Evolutionary conservation across 2,888 invertebrate species (phyloP), one percentile per base, ranked within the genome.

Genomic region (Augochlorella aurata): DNA sequence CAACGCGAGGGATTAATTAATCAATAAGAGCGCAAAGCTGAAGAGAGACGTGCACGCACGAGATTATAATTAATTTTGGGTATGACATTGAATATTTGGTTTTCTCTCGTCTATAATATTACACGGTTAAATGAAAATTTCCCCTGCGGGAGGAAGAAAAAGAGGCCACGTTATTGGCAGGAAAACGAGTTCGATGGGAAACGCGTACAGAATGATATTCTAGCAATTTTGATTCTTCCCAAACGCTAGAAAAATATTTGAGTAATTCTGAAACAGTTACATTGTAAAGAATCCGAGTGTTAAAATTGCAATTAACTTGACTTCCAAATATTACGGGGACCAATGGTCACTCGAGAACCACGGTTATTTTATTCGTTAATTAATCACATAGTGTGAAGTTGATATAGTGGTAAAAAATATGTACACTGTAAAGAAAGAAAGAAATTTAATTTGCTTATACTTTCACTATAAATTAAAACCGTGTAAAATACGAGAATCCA

Each of bases 1-100:
- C 47, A n/a, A 29, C 29, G 10, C 5, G 12, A 29, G 1, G n/a
- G 5, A 66, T 69, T 50, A 69, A 69, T 52, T 29, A 69, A 52
- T 52, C 18, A 38, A 69, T 38, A 38, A 69, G 52, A 67, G 47
- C 12, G 7, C 1, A 24, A 49, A 29, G 61, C 0, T 1, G 7
- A 7, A 29, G 14, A 29, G 61, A 2, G 14, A 29, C 24, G 14
- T 16, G 2, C 14, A 21, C 45, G 38, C 12, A n/a, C n/a, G 50
- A 4, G 14, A 9, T 47, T 69, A 38, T n/a, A 38, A 69, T 69
- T 69, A 38, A 69, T 52, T 69, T 50, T 50, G 1, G 29, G 52
- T 52, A 4, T 5, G 10, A 69, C 29, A 38, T 38, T 12, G 49
- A 16, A 50, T 16, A 38, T 49, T 68, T 29, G 16, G 8, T 14